Evolutionary conservation across 53 echinoderm and acorn worm genomes (phyloP).

Genomic region (Pentamera pediparva): DNA sequence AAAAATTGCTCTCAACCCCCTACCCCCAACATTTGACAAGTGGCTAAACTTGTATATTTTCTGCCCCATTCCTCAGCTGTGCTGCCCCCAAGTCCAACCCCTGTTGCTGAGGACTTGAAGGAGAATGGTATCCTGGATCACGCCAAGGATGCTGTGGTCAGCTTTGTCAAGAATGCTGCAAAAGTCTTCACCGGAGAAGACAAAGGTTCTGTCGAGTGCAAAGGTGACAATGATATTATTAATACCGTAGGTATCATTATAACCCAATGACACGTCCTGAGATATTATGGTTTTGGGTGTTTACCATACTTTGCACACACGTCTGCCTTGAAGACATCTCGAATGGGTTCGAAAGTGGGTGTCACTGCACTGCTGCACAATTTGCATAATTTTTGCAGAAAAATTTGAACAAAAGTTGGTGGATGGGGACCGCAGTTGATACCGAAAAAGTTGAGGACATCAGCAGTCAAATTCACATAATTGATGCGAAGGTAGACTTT

Average conservation of each 20-base stretch:
- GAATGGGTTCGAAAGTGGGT: no score
- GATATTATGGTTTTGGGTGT: no score
- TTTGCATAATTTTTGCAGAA: no score
- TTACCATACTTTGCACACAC: no score
- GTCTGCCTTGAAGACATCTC: no score
- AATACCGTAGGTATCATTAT: background rate
- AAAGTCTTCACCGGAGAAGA: conserved; percentile 54
- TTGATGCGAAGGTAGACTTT: no score
- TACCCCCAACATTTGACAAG: background rate
- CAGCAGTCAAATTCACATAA: no score
- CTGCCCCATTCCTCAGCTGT: conserved; percentile 30
- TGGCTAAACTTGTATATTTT: background rate
- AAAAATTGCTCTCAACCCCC: background rate
- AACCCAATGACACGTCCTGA: no score
- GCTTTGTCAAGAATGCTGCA: conserved; percentile 63
- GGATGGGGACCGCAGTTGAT: no score
- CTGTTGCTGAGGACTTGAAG: conserved; percentile 48
- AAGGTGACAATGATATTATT: background rate
- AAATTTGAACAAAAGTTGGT: no score
- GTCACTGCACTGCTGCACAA: no score
- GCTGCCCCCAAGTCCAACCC: conserved; percentile 73
- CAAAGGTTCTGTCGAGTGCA: background rate
- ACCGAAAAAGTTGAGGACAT: no score
- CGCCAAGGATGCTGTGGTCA: conserved; percentile 70
- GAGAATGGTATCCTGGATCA: conserved; percentile 60